Evolutionary conservation across 2,113 vertebrate genomes (phyloP).

Genomic region (Nibea coibor): DNA sequence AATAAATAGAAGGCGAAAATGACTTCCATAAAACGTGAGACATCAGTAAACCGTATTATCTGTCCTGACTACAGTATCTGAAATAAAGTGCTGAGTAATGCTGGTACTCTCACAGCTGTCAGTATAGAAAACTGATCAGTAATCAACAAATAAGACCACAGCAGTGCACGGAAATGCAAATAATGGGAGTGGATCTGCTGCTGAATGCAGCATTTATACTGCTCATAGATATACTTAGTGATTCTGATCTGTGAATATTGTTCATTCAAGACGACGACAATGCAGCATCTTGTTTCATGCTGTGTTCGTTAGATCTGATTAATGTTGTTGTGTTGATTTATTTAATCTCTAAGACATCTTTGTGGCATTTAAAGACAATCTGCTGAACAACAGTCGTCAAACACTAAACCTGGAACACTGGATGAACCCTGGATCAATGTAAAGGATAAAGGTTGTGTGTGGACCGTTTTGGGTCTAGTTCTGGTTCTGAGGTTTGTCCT

Average conservation of each 20-base stretch:
- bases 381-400: neutral
- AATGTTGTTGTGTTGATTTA: too few species aligned
- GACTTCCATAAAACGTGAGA: neutral
- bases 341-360: neutral
- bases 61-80: neutral
- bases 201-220: neutral
- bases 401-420: neutral
- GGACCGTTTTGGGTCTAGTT: neutral
- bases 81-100: constrained; percentile 50
- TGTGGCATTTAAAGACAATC: neutral
- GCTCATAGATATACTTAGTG: neutral
- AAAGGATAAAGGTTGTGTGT: neutral
- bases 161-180: neutral
- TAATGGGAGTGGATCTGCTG: neutral
- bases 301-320: neutral
- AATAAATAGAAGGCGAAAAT: neutral
- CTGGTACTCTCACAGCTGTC: constrained; percentile 18
- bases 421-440: neutral
- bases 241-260: neutral
- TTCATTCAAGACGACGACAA: neutral
- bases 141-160: constrained; percentile 14
- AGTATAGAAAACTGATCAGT: neutral
- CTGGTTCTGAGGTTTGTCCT: constrained; percentile 4
- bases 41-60: neutral
- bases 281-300: neutral